A percentile compares a stretch with the other conserved stretches of the same genome.
Evolutionary conservation across 2,113 vertebrate species (phyloP).

Genomic region (Zapus hudsonius): DNA sequence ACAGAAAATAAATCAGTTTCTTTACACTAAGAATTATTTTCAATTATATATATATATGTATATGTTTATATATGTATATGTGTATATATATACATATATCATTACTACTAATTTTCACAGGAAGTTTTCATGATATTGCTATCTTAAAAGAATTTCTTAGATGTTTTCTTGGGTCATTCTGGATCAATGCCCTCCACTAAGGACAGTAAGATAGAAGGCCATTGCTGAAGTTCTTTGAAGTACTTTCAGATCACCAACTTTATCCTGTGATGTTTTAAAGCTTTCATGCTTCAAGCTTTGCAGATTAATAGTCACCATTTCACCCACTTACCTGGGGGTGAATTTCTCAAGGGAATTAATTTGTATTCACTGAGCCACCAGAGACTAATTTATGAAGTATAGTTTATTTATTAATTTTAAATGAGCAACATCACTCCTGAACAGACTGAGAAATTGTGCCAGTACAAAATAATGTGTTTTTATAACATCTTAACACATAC

Average conservation of each 20-base stretch:
- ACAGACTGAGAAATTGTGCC: neutral
- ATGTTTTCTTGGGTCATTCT: neutral
- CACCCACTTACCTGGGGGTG: neutral
- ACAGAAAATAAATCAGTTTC: neutral
- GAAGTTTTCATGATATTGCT: neutral
- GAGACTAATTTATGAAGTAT: constrained; percentile 14
- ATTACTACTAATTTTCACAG: neutral
- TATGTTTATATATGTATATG: neutral
- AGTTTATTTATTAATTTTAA: constrained; percentile 52
- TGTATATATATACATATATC: neutral
- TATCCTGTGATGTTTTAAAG: neutral
- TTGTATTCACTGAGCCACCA: neutral
- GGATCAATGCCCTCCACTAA: neutral
- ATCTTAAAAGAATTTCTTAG: neutral
- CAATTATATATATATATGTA: neutral
- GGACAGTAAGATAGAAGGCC: neutral
- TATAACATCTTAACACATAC: neutral
- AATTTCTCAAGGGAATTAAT: neutral
- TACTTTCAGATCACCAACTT: neutral
- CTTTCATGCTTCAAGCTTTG: neutral
- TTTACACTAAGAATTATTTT: neutral
- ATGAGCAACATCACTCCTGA: constrained; percentile 13
- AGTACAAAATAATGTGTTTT: neutral
- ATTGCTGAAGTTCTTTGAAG: neutral
- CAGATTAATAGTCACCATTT: constrained; percentile 10